Percentiles rank a stretch among this genome's conserved stretches.
phyloP scores from a whole-genome alignment of 2,797 vertebrate species.

The Limosa lapponica region DNA sequence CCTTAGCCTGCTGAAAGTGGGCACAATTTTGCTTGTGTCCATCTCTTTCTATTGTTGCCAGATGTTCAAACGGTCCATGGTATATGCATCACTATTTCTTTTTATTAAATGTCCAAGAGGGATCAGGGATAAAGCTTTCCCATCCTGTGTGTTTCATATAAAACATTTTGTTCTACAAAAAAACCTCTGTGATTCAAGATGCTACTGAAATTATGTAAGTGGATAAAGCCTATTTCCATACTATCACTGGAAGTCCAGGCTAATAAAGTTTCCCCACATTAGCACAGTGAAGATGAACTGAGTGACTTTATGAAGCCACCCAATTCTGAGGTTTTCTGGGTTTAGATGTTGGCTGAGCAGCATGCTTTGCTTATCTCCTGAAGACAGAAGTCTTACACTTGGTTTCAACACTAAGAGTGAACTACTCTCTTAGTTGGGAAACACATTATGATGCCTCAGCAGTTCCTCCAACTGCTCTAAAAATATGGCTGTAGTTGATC shows the following conservation, averaged over 20 bases:
- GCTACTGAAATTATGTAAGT: background rate
- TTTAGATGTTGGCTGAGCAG: background rate
- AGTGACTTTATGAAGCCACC: background rate
- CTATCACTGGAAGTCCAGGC: background rate
- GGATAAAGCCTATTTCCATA: background rate
- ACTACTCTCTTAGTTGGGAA: background rate
- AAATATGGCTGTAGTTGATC: background rate
- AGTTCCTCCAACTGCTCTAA: background rate
- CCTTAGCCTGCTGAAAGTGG: background rate
- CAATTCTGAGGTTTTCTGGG: background rate
- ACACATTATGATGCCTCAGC: rapidly evolving
- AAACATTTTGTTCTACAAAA: background rate
- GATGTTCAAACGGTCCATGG: background rate
- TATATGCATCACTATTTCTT: background rate
- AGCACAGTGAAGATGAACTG: background rate
- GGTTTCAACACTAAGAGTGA: background rate
- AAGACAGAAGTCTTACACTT: background rate
- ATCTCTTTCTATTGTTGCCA: background rate
- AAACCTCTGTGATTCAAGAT: background rate
- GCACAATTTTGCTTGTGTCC: background rate
- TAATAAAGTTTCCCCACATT: background rate
- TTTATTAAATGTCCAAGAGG: background rate
- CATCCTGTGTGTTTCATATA: background rate
- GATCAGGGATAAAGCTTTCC: background rate
- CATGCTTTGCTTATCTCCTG: background rate